Base-by-base conservation (phyloP, 2,888 invertebrate genomes). In the Amiota communis region DNA sequence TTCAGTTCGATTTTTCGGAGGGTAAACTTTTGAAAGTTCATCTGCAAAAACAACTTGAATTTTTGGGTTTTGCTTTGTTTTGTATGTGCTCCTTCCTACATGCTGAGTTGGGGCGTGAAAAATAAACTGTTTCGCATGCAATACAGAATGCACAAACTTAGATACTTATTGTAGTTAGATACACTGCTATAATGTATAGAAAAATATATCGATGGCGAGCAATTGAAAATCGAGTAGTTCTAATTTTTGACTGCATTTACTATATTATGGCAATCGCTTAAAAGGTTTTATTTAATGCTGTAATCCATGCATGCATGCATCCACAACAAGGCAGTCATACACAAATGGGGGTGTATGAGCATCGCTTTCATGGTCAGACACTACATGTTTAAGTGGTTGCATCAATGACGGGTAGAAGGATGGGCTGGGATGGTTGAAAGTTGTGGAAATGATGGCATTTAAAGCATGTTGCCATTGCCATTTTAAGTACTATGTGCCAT, bases 191-290 rank as follows among this genome's bases (percentile, higher is more conserved):
- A 71, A 71, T 56, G 53, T 53, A 53, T 69, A 56, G 53, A n/a
- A 13, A 69, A 69, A 20, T 57, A 71, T 71, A 63, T 63, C 61
- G 63, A 56, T 69, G 69, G 69, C n/a, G 53, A 47, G 49, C 63
- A 15, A 51, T 61, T 61, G 63, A 51, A 68, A 36, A 61, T 17
- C 63, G 61, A 61, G 65, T 48, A 65, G 67, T 65, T 72, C 57
- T 67, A 72, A 72, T 72, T 72, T 72, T 65, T 12, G 72, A 67
- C 47, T 70, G 48, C 48, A 61, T 59, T 68, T 72, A 36, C 36
- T 36, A 59, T 68, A 59, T 67, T 68, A 49, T 68, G 72, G 72
- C 68, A 47, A 72, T 68, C 72, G 61, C 47, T 72, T 72, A 59
- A 70, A 46, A 36, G 69, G 56, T 69, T 67, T 49, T 17, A 48